Percentiles rank a stretch among this genome's conserved stretches.
These are phyloP conservation scores for Rhyacophila brunnea DNA, from an alignment of 1,140 invertebrate species.

Conservation along the genomic window DNA sequence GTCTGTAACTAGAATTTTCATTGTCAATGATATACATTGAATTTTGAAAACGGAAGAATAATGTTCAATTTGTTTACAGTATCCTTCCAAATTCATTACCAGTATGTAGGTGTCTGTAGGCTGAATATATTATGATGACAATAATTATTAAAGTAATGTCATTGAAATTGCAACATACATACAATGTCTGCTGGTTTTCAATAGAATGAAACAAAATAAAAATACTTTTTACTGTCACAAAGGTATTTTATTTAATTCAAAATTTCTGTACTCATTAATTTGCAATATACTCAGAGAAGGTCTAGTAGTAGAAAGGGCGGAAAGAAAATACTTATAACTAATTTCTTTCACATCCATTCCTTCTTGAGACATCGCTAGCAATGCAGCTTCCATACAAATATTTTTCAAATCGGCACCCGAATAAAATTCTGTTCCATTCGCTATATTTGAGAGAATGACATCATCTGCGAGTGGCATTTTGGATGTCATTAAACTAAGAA, in stretches of 20 bases:
- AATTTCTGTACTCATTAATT: constrained; percentile 24
- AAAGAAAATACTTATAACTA: constrained; percentile 54
- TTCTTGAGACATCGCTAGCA: constrained; percentile 62
- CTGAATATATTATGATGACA: no score
- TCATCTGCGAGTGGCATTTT: constrained; percentile 63
- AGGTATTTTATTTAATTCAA: constrained; percentile 13
- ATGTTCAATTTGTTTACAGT: no score
- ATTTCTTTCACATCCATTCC: constrained; percentile 52
- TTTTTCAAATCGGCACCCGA: constrained; percentile 79
- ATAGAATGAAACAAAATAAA: no score
- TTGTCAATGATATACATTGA: no score
- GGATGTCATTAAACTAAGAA: constrained; percentile 59
- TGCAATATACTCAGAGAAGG: constrained; percentile 46
- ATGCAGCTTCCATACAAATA: constrained; percentile 70
- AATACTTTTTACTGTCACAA: no score
- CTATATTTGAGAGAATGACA: constrained; percentile 61
- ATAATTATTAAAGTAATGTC: no score
- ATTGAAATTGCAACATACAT: no score
- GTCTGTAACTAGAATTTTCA: no score
- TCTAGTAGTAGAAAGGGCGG: constrained; percentile 52
- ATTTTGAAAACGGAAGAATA: no score
- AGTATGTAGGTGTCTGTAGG: no score
- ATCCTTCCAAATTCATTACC: no score
- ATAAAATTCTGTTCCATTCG: constrained; percentile 61
- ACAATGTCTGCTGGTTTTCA: no score